Evolutionary conservation across 2,888 invertebrate genomes (phyloP).

Genomic region (Tinea pellionella): DNA sequence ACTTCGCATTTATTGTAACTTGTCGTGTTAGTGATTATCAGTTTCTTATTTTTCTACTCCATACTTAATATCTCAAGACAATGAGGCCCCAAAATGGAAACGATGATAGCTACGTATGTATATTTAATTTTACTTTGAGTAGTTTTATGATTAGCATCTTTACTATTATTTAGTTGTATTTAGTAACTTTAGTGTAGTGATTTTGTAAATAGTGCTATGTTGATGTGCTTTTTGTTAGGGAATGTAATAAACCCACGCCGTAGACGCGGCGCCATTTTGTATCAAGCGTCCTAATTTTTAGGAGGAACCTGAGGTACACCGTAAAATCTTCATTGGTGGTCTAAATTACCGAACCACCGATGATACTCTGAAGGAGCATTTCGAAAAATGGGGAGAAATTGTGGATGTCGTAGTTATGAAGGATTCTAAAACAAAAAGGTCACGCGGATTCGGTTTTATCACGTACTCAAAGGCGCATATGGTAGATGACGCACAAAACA

Average conservation of each 20-base stretch:
- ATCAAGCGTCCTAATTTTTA: constrained; percentile 45
- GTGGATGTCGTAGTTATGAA: constrained; percentile 98
- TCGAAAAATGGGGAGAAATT: constrained; percentile 97
- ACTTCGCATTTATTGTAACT: background rate
- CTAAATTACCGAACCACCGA: constrained; percentile 95
- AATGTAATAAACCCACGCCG: background rate
- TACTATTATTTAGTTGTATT: background rate
- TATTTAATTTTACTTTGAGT: background rate
- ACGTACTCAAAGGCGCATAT: constrained; percentile 94
- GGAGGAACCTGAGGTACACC: constrained; percentile 84
- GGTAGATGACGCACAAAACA: constrained; percentile 96
- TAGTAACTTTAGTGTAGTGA: background rate
- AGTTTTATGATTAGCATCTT: background rate
- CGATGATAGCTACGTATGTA: constrained; percentile 62
- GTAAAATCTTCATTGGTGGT: constrained; percentile 96
- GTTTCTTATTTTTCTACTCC: background rate
- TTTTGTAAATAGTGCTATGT: background rate
- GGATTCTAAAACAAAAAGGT: constrained; percentile 93
- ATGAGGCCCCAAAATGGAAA: constrained; percentile 58
- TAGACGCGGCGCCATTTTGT: constrained; percentile 55
- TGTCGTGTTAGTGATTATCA: background rate
- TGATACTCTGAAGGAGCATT: constrained; percentile 92
- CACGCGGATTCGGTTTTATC: constrained; percentile 98
- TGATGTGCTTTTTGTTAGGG: background rate
- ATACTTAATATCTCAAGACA: constrained; percentile 16